A percentile compares a stretch with the other conserved stretches of the same genome.
Conservation (phyloP, 2,113 vertebrate species). For the Myotis lucifugus region DNA sequence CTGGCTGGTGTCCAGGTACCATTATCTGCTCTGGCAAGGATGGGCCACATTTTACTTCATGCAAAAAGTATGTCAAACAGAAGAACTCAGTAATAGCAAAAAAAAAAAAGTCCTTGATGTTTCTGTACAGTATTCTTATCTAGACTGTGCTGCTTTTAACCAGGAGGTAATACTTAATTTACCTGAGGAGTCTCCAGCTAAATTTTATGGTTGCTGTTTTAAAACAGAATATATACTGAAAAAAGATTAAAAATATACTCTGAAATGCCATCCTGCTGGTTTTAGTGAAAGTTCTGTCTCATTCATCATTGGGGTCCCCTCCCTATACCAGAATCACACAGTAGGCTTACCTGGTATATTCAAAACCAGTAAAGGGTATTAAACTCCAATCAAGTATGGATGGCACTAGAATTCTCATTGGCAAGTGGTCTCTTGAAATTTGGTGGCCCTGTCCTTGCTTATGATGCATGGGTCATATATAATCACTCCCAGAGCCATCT, state of each 20-base stretch:
- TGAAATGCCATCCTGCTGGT: not conserved
- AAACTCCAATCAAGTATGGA: not conserved
- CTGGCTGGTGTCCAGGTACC: not conserved
- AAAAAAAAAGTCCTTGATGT: not conserved
- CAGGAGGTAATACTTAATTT: slow-evolving; percentile 3
- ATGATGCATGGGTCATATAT: fast-evolving
- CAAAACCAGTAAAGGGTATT: not conserved
- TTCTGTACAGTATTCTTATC: not conserved
- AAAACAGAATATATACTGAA: not conserved
- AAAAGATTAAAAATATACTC: not conserved
- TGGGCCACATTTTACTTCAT: slow-evolving; percentile 14
- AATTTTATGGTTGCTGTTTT: not conserved
- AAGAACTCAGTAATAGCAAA: not conserved
- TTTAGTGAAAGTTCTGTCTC: not conserved
- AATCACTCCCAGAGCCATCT: not conserved
- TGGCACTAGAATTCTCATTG: fast-evolving
- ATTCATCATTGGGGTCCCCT: not conserved
- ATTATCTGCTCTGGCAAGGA: slow-evolving; percentile 23
- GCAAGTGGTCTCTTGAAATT: not conserved
- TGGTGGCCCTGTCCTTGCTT: not conserved
- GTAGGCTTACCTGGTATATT: not conserved
- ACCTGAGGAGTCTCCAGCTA: not conserved
- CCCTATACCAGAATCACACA: not conserved
- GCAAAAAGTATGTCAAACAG: not conserved
- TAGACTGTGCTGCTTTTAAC: not conserved